Evolutionary conservation across 2,797 vertebrate species (phyloP).

Genomic region (Champsocephalus esox): DNA sequence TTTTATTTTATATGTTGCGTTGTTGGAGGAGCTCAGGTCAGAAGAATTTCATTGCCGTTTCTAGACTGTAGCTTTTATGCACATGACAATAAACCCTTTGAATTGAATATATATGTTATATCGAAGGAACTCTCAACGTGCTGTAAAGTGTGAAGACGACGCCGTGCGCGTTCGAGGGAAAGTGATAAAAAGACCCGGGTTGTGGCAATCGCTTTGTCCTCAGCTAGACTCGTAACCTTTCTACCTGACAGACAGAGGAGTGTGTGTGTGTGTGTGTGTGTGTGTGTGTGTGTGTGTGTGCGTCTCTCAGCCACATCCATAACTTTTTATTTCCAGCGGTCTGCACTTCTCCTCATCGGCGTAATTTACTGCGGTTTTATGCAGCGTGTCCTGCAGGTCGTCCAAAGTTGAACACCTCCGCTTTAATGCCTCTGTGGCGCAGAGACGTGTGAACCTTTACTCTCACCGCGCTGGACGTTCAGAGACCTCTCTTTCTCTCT

Average conservation of each 20-base stretch:
- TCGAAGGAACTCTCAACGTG: conserved; percentile 26
- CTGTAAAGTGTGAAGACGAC: conserved; percentile 33
- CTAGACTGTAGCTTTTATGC: too few relatives aligned
- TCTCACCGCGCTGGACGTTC: conserved; percentile 5
- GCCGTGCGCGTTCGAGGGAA: conserved; percentile 24
- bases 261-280: conserved; percentile 9
- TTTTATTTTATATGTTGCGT: too few relatives aligned
- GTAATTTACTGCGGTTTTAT: conserved; percentile 76
- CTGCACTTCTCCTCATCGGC: conserved; percentile 66
- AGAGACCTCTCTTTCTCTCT: not conserved
- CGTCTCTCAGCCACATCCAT: conserved; percentile 62
- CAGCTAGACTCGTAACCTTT: conserved; percentile 59
- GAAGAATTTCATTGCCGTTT: too few relatives aligned
- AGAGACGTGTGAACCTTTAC: conserved; percentile 42
- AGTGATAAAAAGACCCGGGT: conserved; percentile 44
- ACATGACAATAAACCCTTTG: too few relatives aligned
- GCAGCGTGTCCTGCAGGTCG: conserved; percentile 66
- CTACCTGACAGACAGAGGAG: conserved; percentile 51
- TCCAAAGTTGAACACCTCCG: conserved; percentile 78
- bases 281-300: conserved; percentile 18
- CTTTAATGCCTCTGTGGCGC: conserved; percentile 59
- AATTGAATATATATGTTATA: not conserved
- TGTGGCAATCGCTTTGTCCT: conserved; percentile 46
- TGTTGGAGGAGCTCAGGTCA: too few relatives aligned
- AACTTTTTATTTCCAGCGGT: conserved; percentile 74